Conservation (phyloP, 2,888 invertebrate genomes). For the Lissonota sp. region DNA sequence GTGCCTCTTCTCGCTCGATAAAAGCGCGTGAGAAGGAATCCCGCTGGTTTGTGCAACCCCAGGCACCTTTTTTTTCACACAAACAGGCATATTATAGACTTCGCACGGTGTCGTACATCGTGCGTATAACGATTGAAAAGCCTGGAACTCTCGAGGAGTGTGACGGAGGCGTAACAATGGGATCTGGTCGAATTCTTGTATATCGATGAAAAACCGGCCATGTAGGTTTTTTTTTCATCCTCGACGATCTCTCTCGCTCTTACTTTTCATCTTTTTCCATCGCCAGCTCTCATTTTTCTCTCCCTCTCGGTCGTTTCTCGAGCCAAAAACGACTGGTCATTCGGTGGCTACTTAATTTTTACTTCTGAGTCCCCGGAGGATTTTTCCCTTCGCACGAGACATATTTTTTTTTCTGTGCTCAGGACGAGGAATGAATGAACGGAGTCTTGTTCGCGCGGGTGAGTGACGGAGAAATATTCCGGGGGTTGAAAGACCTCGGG, state of each 20-base stretch:
- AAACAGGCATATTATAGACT: not conserved
- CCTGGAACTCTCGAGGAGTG: constrained; percentile 33
- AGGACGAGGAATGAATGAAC: too few species aligned
- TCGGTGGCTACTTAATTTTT: constrained; percentile 55
- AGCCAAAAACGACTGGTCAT: constrained; percentile 34
- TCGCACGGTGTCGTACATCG: not conserved
- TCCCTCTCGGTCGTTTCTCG: constrained; percentile 10
- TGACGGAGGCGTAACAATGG: constrained; percentile 49
- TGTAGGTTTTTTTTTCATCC: constrained; percentile 34
- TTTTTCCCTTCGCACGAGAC: not conserved
- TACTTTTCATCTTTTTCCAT: constrained; percentile 4
- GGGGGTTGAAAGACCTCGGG: constrained; percentile 17
- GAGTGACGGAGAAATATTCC: too few species aligned
- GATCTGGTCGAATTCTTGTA: constrained; percentile 38
- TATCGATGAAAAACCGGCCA: constrained; percentile 34
- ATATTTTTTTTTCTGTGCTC: too few species aligned
- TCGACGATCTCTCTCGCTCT: too few species aligned
- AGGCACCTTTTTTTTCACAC: too few species aligned
- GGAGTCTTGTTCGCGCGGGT: too few species aligned
- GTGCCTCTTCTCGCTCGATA: constrained; percentile 13
- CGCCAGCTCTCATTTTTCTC: constrained; percentile 20
- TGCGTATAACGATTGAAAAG: constrained; percentile 8
- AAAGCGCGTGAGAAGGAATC: constrained; percentile 38
- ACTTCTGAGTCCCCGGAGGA: constrained; percentile 29
- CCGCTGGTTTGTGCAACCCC: constrained; percentile 4